phyloP scores from a whole-genome alignment of 2,888 invertebrate genomes.

The Trichogramma evanescens region DNA sequence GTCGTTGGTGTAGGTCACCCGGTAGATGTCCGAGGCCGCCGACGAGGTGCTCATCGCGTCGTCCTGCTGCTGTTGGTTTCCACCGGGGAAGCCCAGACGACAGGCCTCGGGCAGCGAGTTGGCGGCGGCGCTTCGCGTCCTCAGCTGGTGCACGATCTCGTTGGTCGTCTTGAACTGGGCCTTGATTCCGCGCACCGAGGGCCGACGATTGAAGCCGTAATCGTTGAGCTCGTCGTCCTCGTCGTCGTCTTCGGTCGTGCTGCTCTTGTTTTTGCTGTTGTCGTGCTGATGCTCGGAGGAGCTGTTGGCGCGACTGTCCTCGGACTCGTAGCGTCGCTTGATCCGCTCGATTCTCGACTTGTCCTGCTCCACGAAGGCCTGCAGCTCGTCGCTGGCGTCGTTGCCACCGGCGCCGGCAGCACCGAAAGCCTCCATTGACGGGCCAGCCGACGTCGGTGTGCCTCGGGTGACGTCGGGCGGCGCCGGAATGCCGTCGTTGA shows the following conservation, averaged over 20 bases:
- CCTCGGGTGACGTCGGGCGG: conserved; percentile 77
- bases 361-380: conserved; percentile 78
- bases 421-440: conserved; percentile 58
- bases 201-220: conserved; percentile 83
- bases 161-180: conserved; percentile 76
- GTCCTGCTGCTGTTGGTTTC: conserved; percentile 18
- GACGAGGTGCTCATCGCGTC: conserved; percentile 13
- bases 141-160: conserved; percentile 75
- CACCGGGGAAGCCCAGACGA: conserved; percentile 27
- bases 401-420: conserved; percentile 33
- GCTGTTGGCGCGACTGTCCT: conserved; percentile 14
- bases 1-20: conserved; percentile 20
- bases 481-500: conserved; percentile 45
- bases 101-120: conserved; percentile 30
- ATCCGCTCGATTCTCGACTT: conserved; percentile 76
- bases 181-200: conserved; percentile 82
- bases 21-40: conserved; percentile 18
- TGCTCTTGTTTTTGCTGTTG: conserved; percentile 52
- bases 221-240: conserved; percentile 90
- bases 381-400: conserved; percentile 62
- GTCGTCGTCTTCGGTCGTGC: conserved; percentile 67
- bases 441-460: conserved; percentile 53
- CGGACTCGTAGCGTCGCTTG: conserved; percentile 58
- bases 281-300: background rate
- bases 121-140: conserved; percentile 52